phyloP scores from a whole-genome alignment of 2,113 vertebrate species.

The Toxotes jaculatrix region DNA sequence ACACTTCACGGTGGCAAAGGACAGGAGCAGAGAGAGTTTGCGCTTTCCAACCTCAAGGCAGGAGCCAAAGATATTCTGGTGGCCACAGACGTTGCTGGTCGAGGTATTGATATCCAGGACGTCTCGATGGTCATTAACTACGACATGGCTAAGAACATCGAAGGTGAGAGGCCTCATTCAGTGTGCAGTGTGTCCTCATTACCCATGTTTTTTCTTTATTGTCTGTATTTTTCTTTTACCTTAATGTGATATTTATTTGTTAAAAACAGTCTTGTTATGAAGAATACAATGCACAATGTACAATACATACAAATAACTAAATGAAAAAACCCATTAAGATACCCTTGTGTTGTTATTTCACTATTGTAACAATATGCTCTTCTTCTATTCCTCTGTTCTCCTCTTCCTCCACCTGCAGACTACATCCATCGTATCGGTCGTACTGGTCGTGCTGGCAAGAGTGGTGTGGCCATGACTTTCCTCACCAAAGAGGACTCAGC shows the following conservation, averaged over 20 bases:
- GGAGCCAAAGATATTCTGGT: conserved; percentile 99
- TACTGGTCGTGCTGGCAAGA: conserved; percentile 97
- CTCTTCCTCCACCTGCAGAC: conserved; percentile 79
- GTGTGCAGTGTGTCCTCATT: not conserved
- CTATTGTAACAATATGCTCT: not conserved
- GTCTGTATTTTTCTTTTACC: not conserved
- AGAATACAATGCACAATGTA: not conserved
- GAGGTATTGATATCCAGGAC: conserved; percentile 98
- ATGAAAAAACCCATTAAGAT: not conserved
- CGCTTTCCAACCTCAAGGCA: conserved; percentile 96
- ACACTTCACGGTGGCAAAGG: conserved; percentile 98
- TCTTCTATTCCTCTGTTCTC: not conserved
- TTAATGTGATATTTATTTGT: not conserved
- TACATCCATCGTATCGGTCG: conserved; percentile 99
- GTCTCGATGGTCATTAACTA: conserved; percentile 99
- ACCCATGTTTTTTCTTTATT: not conserved
- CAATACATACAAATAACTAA: not conserved
- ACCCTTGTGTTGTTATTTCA: not conserved
- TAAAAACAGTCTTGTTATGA: not conserved
- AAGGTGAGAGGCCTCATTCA: conserved; percentile 84
- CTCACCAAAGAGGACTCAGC: conserved; percentile 97
- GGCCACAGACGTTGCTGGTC: conserved; percentile 96
- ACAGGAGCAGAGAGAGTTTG: conserved; percentile 98
- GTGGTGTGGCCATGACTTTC: conserved; percentile 96
- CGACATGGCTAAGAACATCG: conserved; percentile 99